A percentile compares a stretch with the other conserved stretches of the same genome.
phyloP scores from a whole-genome alignment of 1,140 invertebrate genomes.

The Agrilus planipennis region DNA sequence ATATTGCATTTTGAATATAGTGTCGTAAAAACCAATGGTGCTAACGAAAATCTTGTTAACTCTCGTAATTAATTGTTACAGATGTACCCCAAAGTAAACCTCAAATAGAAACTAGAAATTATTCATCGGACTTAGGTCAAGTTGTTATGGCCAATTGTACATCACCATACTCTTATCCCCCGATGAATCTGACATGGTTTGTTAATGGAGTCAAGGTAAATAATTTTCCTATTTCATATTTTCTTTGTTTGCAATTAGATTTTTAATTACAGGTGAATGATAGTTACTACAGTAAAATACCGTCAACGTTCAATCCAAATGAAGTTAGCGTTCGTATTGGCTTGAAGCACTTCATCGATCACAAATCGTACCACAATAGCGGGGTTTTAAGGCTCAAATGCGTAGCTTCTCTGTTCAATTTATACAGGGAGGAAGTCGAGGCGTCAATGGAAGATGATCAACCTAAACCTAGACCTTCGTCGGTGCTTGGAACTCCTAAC shows the following conservation, averaged over 20 bases:
- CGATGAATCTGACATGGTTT: conserved; percentile 65
- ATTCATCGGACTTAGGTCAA: conserved; percentile 56
- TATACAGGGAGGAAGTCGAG: conserved; percentile 21
- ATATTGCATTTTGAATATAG: no score
- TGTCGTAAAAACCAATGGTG: no score
- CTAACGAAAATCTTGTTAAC: neutral
- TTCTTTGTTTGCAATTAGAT: neutral
- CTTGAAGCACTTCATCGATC: no score
- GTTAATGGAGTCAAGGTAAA: conserved; percentile 59
- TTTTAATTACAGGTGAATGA: conserved; percentile 21
- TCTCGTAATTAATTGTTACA: conserved; percentile 31
- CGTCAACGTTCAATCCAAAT: no score
- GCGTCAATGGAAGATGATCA: conserved; percentile 22
- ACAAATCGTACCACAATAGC: no score
- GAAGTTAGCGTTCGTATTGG: no score
- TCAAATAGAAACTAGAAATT: conserved; percentile 49
- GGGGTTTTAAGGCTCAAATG: conserved; percentile 20
- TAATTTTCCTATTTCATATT: conserved; percentile 10
- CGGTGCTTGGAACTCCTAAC: conserved; percentile 22
- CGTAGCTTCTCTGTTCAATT: conserved; percentile 21
- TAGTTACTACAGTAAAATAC: no score
- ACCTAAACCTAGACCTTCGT: conserved; percentile 26
- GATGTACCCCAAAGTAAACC: conserved; percentile 50
- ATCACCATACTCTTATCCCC: conserved; percentile 56
- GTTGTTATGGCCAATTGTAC: conserved; percentile 58